A percentile compares a stretch with the other conserved stretches of the same genome.
Conservation (phyloP, 2,797 vertebrate species). For the Gambelia wislizenii region DNA sequence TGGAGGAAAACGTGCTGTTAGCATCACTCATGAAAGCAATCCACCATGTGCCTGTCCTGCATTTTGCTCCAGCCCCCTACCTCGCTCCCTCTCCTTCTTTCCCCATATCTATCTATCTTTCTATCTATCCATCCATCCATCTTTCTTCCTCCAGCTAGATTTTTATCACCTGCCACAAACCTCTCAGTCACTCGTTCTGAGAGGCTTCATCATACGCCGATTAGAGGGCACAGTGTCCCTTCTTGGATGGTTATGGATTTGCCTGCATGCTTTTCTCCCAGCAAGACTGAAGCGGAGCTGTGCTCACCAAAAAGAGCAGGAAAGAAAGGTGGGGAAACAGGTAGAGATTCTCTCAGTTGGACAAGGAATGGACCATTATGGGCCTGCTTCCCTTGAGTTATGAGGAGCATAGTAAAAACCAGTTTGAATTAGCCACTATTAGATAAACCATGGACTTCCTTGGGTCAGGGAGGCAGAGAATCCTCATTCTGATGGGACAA, state of each 20-base stretch:
- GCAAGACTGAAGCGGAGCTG: neutral
- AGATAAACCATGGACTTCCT: conserved; percentile 4
- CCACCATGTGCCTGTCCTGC: neutral
- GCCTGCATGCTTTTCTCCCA: neutral
- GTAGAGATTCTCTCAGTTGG: neutral
- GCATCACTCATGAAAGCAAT: neutral
- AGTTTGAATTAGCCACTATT: conserved; percentile 24
- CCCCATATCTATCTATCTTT: neutral
- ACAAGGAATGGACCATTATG: conserved; percentile 3
- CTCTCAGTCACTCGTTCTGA: neutral
- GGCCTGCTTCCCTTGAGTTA: conserved; percentile 9
- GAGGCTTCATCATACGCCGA: conserved; percentile 3
- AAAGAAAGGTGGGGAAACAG: too few species aligned
- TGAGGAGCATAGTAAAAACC: conserved; percentile 16
- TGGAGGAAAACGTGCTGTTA: neutral
- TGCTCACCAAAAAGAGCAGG: neutral
- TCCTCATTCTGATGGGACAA: neutral
- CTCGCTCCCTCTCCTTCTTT: neutral
- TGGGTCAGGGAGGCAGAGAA: neutral
- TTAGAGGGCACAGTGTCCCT: conserved; percentile 23
- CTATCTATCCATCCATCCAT: neutral
- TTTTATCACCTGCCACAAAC: conserved; percentile 21
- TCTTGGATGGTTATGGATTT: conserved; percentile 19
- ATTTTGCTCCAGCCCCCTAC: neutral
- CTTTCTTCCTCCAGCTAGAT: conserved; percentile 2